A percentile compares a stretch with the other conserved stretches of the same genome.
These are phyloP conservation scores for Charaxes varanes DNA, from an alignment of 1,140 invertebrate species.

Conservation along the genomic window DNA sequence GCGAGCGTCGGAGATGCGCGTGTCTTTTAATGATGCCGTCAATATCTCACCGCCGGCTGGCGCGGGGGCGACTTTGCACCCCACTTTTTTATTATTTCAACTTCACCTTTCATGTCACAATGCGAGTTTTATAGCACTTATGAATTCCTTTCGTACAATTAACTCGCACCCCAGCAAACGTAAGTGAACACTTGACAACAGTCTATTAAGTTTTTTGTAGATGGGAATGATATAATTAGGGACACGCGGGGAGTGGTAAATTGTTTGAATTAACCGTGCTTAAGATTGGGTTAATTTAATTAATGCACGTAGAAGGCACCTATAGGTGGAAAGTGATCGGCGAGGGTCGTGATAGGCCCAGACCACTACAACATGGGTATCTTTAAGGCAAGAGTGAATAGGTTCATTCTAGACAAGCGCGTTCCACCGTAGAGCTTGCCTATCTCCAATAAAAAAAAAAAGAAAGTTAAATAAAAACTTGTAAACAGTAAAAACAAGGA, in stretches of 20 bases:
- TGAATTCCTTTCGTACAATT: constrained; percentile 61
- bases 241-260: constrained; percentile 20
- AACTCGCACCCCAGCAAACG: constrained; percentile 45
- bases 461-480: too few relatives aligned
- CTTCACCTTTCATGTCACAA: constrained; percentile 61
- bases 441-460: too few relatives aligned
- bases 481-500: too few relatives aligned
- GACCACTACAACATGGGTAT: too few relatives aligned
- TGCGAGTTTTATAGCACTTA: constrained; percentile 61
- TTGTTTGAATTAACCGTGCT: background rate
- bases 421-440: too few relatives aligned
- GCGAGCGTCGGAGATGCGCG: constrained; percentile 32
- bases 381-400: too few relatives aligned
- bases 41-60: constrained; percentile 34
- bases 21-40: constrained; percentile 53
- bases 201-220: constrained; percentile 45
- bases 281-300: too few relatives aligned
- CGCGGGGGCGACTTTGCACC: constrained; percentile 36
- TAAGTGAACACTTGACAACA: constrained; percentile 36
- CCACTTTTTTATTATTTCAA: constrained; percentile 56
- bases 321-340: too few relatives aligned
- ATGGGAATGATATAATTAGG: constrained; percentile 50
- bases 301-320: too few relatives aligned
- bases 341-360: too few relatives aligned
- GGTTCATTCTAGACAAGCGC: too few relatives aligned